Evolutionary conservation across 1,140 invertebrate genomes (phyloP), one percentile per base, ranked within the genome.

Genomic region (Pogonomyrmex barbatus): DNA sequence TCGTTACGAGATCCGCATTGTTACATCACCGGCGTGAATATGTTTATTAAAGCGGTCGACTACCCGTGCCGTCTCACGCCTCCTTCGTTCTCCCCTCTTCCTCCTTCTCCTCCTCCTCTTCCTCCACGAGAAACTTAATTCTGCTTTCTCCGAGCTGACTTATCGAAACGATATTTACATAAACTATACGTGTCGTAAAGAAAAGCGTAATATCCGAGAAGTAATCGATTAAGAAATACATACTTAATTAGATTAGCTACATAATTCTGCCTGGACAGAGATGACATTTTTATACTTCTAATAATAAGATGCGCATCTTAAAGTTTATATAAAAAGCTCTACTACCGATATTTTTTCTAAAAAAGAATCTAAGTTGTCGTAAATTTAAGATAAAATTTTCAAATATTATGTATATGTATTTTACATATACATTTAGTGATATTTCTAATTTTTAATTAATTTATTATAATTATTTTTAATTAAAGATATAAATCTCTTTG

Each of bases 41-140:
- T 60, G 85, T 90, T 88, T 88, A 86, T 88, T 71, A 77, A 45
- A 75, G 65, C 88, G 87, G 89, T 90, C 89, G 89, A 79, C 60
- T 88, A 88, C 89, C 88, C 50, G 56, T 65, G 42, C 60, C 60
- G 2, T 85, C 70, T 56, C 62, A 47, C 84, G 79, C 84, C 63
- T 78, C 89, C 85, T 63, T 89, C 85, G 77, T 82, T 82, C 78
- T 87, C 79, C 50, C 45, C 39, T 1, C 52, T 30, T 60, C 30
- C 17, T 60, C n/a, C 14, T 39, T 42, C 50, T 45, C 10, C n/a
- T 10, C 30, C 56, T 24, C 17, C 54, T 56, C 33, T 10, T 58
- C 12, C 67, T 0, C 0, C 65, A 24, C 24, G 24, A 24, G 10
- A 54, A 75, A 89, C 85, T 78, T 87, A 87, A 87, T 86, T 86